Conservation (phyloP, 2,113 vertebrate species). For the Dendrocopos noguchii region DNA sequence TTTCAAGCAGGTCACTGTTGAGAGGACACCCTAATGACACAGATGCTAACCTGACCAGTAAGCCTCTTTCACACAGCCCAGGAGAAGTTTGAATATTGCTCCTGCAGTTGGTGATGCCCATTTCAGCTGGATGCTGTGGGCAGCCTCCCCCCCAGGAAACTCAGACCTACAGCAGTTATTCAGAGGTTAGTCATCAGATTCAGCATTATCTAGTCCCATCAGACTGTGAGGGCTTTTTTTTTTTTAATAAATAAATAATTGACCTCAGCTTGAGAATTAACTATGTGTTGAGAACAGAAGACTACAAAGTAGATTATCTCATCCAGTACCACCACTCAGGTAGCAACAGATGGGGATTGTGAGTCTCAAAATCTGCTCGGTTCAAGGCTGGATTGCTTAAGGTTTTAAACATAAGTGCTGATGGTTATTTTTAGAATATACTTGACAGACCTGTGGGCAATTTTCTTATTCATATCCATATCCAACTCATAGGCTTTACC, state of each 20-base stretch:
- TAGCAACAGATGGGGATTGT: constrained; percentile 32
- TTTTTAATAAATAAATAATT: neutral
- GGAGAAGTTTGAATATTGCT: neutral
- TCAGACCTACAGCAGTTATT: neutral
- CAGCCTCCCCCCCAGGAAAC: neutral
- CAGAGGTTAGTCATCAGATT: neutral
- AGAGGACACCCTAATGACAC: neutral
- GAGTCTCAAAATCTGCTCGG: neutral
- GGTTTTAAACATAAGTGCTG: neutral
- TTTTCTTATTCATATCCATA: neutral
- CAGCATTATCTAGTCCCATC: neutral
- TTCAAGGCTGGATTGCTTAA: neutral
- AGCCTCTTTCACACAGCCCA: neutral
- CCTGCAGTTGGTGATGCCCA: neutral
- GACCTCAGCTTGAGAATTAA: neutral
- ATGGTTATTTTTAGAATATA: constrained; percentile 25
- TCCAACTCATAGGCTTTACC: neutral
- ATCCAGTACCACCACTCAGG: constrained; percentile 16
- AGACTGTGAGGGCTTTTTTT: neutral
- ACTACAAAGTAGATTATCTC: constrained; percentile 21
- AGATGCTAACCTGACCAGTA: neutral
- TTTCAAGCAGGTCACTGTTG: neutral
- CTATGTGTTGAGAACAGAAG: neutral
- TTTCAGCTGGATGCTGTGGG: neutral
- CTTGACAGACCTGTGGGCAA: neutral